A percentile compares a stretch with the other conserved stretches of the same genome.
These are phyloP conservation scores for Orthonyx spaldingii DNA, from an alignment of 2,113 vertebrate species.

Conservation along the genomic window DNA sequence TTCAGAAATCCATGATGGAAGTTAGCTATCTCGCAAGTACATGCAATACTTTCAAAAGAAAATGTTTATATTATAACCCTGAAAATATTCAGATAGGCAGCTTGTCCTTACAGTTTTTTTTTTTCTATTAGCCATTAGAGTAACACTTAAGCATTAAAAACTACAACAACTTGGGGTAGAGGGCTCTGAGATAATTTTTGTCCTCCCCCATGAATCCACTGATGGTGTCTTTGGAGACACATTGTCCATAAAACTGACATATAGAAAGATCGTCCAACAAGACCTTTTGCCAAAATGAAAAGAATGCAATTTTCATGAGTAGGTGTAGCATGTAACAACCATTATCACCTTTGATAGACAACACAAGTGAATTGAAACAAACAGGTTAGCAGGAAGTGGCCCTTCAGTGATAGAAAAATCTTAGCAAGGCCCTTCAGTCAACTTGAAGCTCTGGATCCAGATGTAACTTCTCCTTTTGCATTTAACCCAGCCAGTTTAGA, in stretches of 20 bases:
- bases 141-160: not conserved
- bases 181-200: not conserved
- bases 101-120: not conserved
- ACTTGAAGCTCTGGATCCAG: not conserved
- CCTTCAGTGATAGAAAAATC: not conserved
- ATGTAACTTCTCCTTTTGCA: not conserved
- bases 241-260: not conserved
- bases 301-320: not conserved
- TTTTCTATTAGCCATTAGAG: not conserved
- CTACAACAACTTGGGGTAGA: not conserved
- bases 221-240: not conserved
- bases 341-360: not conserved
- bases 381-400: not conserved
- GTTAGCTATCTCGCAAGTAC: not conserved
- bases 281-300: not conserved
- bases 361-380: not conserved
- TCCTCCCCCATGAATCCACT: accelerated
- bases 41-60: not conserved
- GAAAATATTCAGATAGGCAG: not conserved
- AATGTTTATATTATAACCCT: not conserved
- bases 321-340: not conserved
- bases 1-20: not conserved
- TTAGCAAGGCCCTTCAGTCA: not conserved
- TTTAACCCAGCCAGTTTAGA: not conserved
- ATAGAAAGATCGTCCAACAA: not conserved